A percentile compares a stretch with the other conserved stretches of the same genome.
phyloP scores from a whole-genome alignment of 2,797 vertebrate species.

The Periparus ater region DNA sequence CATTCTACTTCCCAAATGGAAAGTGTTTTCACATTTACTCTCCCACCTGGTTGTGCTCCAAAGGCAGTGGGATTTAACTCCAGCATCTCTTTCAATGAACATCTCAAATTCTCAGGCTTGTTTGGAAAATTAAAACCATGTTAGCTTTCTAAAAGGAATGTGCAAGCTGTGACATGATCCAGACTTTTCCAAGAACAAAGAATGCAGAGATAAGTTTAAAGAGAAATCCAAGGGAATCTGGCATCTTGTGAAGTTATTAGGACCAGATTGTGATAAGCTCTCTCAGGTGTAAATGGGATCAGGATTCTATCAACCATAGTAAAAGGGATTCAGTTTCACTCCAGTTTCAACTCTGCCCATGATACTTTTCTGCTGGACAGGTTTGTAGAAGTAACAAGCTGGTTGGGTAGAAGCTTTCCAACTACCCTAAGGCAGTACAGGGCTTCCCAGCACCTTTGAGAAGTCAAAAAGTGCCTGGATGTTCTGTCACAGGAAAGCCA shows the following conservation, averaged over 20 bases:
- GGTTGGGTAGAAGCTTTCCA: neutral
- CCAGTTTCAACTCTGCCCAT: neutral
- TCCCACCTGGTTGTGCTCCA: neutral
- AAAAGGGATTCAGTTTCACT: neutral
- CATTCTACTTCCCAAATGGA: neutral
- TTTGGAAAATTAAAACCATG: constrained; percentile 19
- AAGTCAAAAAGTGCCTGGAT: neutral
- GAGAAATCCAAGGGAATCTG: neutral
- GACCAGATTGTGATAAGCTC: neutral
- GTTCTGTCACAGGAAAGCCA: neutral
- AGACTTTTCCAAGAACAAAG: constrained; percentile 48
- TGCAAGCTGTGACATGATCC: neutral
- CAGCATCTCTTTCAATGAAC: neutral
- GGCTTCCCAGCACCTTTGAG: neutral
- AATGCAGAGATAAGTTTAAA: constrained; percentile 26
- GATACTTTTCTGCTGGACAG: neutral
- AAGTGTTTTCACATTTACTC: neutral
- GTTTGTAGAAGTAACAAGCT: neutral
- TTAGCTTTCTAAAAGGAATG: neutral
- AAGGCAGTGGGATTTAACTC: neutral
- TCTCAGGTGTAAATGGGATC: neutral
- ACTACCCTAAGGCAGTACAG: neutral
- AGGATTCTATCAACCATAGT: neutral
- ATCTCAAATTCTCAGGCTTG: neutral
- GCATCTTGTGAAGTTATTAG: neutral